A percentile compares a stretch with the other conserved stretches of the same genome.
Conservation (phyloP, 2,113 vertebrate genomes). For the Heterocephalus glaber region DNA sequence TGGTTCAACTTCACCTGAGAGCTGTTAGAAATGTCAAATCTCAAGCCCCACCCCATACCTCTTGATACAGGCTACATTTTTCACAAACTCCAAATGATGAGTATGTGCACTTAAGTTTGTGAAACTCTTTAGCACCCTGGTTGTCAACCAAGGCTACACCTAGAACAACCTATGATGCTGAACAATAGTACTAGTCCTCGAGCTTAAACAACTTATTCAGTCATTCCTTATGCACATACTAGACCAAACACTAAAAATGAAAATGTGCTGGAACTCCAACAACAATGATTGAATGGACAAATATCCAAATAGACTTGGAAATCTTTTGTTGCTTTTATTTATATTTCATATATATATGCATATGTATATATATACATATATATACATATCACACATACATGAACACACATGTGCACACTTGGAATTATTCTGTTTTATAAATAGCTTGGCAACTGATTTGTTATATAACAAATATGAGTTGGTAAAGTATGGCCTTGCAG, state of each 20-base stretch:
- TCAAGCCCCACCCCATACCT: not conserved
- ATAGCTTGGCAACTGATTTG: not conserved
- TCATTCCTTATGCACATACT: not conserved
- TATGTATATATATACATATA: too few relatives aligned
- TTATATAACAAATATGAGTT: not conserved
- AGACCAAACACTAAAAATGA: not conserved
- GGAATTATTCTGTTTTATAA: conserved; percentile 16
- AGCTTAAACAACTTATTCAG: not conserved
- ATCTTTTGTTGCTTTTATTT: not conserved
- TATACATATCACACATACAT: not conserved
- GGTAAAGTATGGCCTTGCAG: not conserved
- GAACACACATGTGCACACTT: not conserved
- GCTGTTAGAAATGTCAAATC: not conserved
- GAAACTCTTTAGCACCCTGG: not conserved
- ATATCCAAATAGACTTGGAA: not conserved
- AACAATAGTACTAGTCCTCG: not conserved
- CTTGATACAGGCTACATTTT: not conserved
- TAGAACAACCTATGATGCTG: not conserved
- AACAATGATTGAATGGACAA: not conserved
- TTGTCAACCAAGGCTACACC: not conserved
- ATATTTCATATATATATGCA: not conserved
- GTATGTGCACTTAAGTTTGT: not conserved
- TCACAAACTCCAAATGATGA: not conserved
- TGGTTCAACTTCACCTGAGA: not conserved
- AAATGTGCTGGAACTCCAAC: not conserved